A percentile compares a stretch with the other conserved stretches of the same genome.
phyloP scores from a whole-genome alignment of 2,797 vertebrate species.

The Agapornis canus region DNA sequence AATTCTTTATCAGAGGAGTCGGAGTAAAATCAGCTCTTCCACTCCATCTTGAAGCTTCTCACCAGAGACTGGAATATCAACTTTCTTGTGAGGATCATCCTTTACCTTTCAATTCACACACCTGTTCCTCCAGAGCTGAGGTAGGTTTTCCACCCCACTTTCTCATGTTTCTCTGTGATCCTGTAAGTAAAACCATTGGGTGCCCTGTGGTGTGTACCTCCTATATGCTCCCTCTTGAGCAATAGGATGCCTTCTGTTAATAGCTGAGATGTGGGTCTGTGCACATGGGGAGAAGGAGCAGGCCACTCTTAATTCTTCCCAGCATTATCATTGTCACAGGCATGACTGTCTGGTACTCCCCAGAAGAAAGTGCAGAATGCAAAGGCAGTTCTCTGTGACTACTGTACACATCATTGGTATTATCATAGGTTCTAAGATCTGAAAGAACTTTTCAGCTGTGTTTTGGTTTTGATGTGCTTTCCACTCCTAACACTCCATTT shows the following conservation, averaged over 20 bases:
- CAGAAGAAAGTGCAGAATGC: rapidly evolving
- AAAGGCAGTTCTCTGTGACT: background rate
- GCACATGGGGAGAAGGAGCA: background rate
- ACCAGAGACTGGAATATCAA: background rate
- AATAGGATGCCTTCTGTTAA: background rate
- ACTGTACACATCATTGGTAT: background rate
- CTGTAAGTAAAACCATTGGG: background rate
- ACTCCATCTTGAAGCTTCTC: background rate
- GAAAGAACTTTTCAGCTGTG: background rate
- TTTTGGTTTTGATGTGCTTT: background rate
- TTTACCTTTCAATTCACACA: background rate
- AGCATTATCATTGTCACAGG: background rate
- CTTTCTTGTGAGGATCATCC: background rate
- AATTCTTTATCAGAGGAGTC: background rate
- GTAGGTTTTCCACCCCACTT: background rate
- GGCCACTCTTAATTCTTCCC: background rate
- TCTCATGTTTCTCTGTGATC: background rate
- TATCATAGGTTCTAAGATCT: background rate
- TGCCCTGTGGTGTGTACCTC: background rate
- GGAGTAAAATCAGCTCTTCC: background rate
- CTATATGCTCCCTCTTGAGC: background rate
- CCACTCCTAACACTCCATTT: background rate
- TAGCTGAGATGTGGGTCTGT: background rate
- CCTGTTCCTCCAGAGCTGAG: background rate
- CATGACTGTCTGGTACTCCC: background rate